A percentile compares a stretch with the other conserved stretches of the same genome.
Evolutionary conservation across 1,140 invertebrate species (phyloP).

Genomic region (Zaprionus camerounensis): DNA sequence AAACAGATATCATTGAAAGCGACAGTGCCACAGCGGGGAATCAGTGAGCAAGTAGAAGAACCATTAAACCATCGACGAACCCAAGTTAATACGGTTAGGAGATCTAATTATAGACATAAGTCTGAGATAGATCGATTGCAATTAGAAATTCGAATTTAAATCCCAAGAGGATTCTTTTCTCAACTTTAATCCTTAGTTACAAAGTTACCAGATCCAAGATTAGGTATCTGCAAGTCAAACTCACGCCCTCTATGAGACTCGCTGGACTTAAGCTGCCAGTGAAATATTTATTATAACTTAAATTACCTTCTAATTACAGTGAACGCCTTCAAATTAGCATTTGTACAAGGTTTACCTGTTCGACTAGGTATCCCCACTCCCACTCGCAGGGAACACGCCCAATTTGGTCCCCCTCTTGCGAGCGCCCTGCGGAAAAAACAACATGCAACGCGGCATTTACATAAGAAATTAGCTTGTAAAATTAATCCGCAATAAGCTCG

Average conservation of each 20-base stretch:
- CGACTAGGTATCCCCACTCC: neutral
- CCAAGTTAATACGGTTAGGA: neutral
- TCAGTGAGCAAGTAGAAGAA: neutral
- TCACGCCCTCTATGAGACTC: constrained; percentile 3
- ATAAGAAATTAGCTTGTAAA: constrained; percentile 84
- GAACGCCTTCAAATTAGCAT: constrained; percentile 69
- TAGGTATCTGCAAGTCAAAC: neutral
- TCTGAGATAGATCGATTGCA: neutral
- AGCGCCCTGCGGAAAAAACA: constrained; percentile 47
- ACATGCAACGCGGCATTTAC: constrained; percentile 77
- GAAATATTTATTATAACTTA: constrained; percentile 76
- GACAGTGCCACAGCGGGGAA: neutral
- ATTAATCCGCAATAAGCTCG: constrained; percentile 83
- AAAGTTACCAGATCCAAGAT: neutral
- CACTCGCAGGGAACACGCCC: neutral
- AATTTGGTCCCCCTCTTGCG: neutral
- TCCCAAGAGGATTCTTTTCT: neutral
- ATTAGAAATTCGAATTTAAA: neutral
- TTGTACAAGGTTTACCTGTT: constrained; percentile 55
- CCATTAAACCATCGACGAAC: too few species aligned
- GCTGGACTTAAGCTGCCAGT: constrained; percentile 51
- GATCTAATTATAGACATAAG: neutral
- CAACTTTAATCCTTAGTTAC: neutral
- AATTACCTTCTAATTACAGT: constrained; percentile 77
- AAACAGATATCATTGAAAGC: constrained; percentile 51